phyloP scores from a whole-genome alignment of 2,888 invertebrate species.

The Philaethria dido region DNA sequence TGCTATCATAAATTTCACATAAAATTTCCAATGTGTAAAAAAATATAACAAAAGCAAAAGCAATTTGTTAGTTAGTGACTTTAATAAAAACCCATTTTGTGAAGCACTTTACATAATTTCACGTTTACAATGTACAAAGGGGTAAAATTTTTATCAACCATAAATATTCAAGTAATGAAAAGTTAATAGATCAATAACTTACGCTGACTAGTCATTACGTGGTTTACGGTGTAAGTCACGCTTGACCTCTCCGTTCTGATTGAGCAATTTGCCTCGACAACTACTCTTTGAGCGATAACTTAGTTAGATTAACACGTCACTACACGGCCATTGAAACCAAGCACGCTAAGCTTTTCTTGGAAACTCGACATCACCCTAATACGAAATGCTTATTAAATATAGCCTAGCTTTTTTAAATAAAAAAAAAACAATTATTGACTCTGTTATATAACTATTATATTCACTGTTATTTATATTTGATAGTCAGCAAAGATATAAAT shows the following conservation, averaged over 20 bases:
- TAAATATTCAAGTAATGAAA: constrained; percentile 48
- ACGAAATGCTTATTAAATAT: constrained; percentile 12
- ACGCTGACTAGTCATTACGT: constrained; percentile 49
- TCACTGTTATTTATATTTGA: too few species aligned
- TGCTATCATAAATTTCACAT: too few species aligned
- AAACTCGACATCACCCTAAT: constrained; percentile 9
- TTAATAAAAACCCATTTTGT: not conserved
- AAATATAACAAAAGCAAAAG: constrained; percentile 11
- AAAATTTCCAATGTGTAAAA: not conserved
- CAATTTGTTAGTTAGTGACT: not conserved
- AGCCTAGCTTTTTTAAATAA: constrained; percentile 1
- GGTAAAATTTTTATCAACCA: constrained; percentile 36
- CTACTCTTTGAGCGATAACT: constrained; percentile 53
- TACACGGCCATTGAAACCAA: constrained; percentile 43
- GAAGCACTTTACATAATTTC: not conserved
- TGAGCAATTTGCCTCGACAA: constrained; percentile 54
- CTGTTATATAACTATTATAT: too few species aligned
- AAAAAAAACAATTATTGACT: not conserved
- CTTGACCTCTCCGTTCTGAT: constrained; percentile 53
- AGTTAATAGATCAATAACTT: constrained; percentile 50
- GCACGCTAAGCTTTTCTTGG: constrained; percentile 46
- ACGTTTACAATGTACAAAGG: not conserved
- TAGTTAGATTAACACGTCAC: constrained; percentile 54
- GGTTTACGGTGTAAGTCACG: constrained; percentile 53
- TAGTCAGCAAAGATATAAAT: too few species aligned